Evolutionary conservation across 1,140 invertebrate genomes (phyloP).

Genomic region (Xylocopa sonorina): DNA sequence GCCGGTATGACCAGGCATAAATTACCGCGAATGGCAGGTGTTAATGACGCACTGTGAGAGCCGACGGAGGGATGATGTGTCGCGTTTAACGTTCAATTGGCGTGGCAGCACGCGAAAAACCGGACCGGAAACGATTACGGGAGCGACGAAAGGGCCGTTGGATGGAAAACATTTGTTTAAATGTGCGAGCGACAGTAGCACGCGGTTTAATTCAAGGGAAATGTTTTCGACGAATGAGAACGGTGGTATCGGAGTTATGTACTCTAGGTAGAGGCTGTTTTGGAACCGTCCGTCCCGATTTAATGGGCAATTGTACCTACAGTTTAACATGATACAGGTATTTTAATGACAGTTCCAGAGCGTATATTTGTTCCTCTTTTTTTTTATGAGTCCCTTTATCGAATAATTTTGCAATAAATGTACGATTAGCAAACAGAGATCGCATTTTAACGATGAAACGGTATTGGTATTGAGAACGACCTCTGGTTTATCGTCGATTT

Average conservation of each 20-base stretch:
- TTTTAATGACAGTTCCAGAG: no score
- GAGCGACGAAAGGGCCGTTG: neutral
- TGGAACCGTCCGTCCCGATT: neutral
- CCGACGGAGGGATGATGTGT: neutral
- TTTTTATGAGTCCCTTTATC: no score
- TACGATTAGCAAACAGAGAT: neutral
- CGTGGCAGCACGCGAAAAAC: conserved; percentile 1
- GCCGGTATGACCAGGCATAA: conserved; percentile 7
- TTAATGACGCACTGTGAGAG: conserved; percentile 34
- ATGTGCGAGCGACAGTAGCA: neutral
- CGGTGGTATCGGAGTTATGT: neutral
- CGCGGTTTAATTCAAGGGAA: neutral
- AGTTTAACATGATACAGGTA: no score
- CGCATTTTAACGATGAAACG: neutral
- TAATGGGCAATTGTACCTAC: neutral
- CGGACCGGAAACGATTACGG: conserved; percentile 3
- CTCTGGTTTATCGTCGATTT: no score
- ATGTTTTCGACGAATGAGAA: neutral
- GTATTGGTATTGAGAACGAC: no score
- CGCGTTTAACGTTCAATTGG: conserved; percentile 22
- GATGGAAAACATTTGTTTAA: conserved; percentile 17
- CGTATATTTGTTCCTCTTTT: no score
- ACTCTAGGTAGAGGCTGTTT: neutral
- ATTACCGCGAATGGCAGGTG: conserved; percentile 38
- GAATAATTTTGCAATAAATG: neutral